Evolutionary conservation across 2,888 invertebrate genomes (phyloP).

Genomic region (Lathronympha strigana): DNA sequence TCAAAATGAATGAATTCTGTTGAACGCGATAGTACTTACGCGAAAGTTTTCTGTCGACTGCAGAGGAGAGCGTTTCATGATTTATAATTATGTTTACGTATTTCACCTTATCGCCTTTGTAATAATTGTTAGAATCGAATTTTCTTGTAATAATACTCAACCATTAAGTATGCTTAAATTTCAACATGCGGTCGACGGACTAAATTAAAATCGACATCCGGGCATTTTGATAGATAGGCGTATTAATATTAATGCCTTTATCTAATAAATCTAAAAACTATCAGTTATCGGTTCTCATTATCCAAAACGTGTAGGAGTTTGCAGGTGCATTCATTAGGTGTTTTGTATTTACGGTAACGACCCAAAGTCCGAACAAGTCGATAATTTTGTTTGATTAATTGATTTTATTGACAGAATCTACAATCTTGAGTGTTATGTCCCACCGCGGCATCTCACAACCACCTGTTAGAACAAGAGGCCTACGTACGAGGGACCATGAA

Average conservation of each 20-base stretch:
- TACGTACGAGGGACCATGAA: no score
- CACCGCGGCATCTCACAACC: neutral
- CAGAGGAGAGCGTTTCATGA: no score
- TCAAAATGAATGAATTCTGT: no score
- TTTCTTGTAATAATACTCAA: no score
- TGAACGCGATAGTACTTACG: no score
- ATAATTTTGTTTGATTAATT: conserved; percentile 12
- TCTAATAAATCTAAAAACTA: conserved; percentile 23
- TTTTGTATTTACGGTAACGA: neutral
- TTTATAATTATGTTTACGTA: no score
- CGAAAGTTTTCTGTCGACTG: no score
- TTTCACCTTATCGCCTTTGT: no score
- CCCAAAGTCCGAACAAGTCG: neutral
- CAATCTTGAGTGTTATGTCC: neutral
- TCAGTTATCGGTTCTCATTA: conserved; percentile 13
- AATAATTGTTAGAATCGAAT: no score
- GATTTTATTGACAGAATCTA: conserved; percentile 5
- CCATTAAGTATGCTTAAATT: no score
- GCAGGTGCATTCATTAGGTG: conserved; percentile 1
- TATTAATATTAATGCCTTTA: conserved; percentile 22
- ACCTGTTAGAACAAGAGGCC: no score
- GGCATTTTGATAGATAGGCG: conserved; percentile 9
- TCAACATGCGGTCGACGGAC: neutral
- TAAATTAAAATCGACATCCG: conserved; percentile 4
- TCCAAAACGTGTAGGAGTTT: conserved; percentile 12